Conservation (phyloP, 2,888 invertebrate species). For the Pecten maximus region DNA sequence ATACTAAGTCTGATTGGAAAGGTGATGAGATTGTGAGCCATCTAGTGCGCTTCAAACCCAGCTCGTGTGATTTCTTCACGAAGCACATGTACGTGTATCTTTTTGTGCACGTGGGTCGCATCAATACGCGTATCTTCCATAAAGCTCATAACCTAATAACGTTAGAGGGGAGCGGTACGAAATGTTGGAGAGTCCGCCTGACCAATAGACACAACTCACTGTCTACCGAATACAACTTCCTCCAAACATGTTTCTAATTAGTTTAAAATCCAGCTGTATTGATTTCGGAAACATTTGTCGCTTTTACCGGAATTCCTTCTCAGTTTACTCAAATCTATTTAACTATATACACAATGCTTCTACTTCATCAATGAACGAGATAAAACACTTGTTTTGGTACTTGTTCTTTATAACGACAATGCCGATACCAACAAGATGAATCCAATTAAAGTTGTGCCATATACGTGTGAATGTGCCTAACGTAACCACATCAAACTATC, state of each 20-base stretch:
- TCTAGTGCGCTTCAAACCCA: not conserved
- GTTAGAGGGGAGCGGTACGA: not conserved
- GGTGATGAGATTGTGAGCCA: not conserved
- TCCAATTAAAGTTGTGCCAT: not conserved
- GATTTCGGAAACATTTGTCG: constrained; percentile 13
- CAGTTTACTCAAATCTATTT: not conserved
- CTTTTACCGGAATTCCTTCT: not conserved
- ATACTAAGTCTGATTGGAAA: not conserved
- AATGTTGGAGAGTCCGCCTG: not conserved
- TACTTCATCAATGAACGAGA: not conserved
- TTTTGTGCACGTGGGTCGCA: not conserved
- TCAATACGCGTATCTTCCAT: not conserved
- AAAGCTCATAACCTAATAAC: not conserved
- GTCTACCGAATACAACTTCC: not conserved
- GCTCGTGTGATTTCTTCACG: not conserved
- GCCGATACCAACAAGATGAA: not conserved
- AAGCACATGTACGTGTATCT: not conserved
- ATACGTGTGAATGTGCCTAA: not conserved
- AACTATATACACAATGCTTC: not conserved
- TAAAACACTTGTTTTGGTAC: not conserved
- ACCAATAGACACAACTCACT: not conserved
- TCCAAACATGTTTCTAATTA: not conserved
- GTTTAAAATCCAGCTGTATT: not conserved
- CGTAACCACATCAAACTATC: not conserved
- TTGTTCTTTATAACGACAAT: not conserved